Evolutionary conservation across 2,888 invertebrate species (phyloP), one percentile per base, ranked within the genome.

Genomic region (Colostygia pectinataria): DNA sequence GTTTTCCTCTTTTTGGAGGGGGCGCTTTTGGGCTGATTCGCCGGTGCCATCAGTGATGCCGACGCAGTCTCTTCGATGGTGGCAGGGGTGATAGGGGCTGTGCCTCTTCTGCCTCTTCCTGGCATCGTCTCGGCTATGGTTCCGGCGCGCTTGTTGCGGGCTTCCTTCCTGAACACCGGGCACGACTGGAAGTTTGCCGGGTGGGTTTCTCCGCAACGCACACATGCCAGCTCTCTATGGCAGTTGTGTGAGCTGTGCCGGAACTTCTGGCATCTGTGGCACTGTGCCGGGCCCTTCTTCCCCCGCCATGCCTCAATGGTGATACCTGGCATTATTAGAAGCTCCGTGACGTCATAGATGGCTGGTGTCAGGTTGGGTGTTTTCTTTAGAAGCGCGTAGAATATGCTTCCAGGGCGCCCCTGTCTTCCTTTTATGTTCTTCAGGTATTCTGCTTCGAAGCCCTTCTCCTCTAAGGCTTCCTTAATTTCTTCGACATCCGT

Each of bases 301-400:
- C 18, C 18, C 2, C 18, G 18, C 18, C 18, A 18, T 4, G 18
- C 18, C 18, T 18, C 18, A 3, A 18, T 18, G 3, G 14, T 39
- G 6, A 61, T 24, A 2, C 65, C 65, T 0, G 58, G 53, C 62
- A 64, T 65, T 12, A 28, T n/a, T 0, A 64, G 44, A 0, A 68
- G 36, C 31, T 61, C 60, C 0, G 5, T 40, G 0, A 56, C 9
- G 0, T 37, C 24, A 20, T 55, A 64, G 0, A 65, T 60, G 4
- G 32, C 48, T 1, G 59, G 55, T 0, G 41, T 39, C 8, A 47
- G 28, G 25, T 45, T 43, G 0, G 41, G 32, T 0, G 55, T 59
- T 9, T 45, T 44, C 10, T 45, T 40, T 0, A 65, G 24, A 2
- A 47, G 47, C 1, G 49, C 56, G 14, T 42, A 52, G 33, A 51